phyloP scores from a whole-genome alignment of 2,113 vertebrate genomes.

The Dermatemys mawii region DNA sequence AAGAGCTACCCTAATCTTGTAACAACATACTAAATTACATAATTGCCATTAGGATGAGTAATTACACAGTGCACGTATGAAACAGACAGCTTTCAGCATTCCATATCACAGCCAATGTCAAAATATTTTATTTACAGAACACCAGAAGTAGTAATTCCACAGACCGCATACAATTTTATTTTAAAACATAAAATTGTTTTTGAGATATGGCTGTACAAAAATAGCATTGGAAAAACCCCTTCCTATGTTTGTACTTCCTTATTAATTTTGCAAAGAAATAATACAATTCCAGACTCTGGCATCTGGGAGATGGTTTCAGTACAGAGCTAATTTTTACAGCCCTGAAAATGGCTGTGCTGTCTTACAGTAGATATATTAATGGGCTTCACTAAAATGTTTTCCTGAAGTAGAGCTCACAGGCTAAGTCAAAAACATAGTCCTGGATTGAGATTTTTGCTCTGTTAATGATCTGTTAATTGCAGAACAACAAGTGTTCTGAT shows the following conservation, averaged over 20 bases:
- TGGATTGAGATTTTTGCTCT: conserved; percentile 41
- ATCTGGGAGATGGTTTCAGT: background rate
- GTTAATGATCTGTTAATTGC: conserved; percentile 49
- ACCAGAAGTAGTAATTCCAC: conserved; percentile 34
- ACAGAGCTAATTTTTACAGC: background rate
- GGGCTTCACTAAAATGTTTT: background rate
- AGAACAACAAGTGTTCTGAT: background rate
- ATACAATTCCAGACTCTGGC: background rate
- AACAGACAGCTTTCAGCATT: conserved; percentile 51
- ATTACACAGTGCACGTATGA: conserved; percentile 61
- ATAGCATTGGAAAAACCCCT: conserved; percentile 28
- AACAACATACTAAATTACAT: conserved; percentile 64
- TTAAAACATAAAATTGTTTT: background rate
- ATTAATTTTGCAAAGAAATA: conserved; percentile 2
- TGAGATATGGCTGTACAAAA: conserved; percentile 6
- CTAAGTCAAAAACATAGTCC: conserved; percentile 7
- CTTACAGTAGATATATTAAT: background rate
- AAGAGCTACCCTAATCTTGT: conserved; percentile 60
- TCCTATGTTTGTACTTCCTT: conserved; percentile 1
- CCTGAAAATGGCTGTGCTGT: background rate
- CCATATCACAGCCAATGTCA: conserved; percentile 43
- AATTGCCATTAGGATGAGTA: conserved; percentile 65
- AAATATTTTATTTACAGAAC: conserved; percentile 70
- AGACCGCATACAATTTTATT: background rate
- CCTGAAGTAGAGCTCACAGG: conserved; percentile 10